phyloP scores from a whole-genome alignment of 2,888 invertebrate genomes.

The Geophilus truncorum region DNA sequence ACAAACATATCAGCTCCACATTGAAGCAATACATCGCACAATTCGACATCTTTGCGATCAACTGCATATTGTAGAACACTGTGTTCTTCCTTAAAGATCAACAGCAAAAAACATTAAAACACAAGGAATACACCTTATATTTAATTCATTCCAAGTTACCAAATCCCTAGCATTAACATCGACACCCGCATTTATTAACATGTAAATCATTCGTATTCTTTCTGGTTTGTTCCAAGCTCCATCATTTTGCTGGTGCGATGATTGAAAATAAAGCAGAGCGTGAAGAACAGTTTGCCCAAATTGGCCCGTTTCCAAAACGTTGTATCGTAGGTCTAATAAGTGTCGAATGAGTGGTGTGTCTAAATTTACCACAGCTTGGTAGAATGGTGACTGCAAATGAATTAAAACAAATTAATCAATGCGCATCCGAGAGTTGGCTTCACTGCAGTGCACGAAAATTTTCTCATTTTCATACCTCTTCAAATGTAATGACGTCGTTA shows the following conservation, averaged over 20 bases:
- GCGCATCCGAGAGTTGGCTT: background rate
- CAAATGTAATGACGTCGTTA: conserved; percentile 28
- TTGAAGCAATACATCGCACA: conserved; percentile 36
- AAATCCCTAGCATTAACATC: conserved; percentile 6
- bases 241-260: background rate
- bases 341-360: conserved; percentile 5
- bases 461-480: conserved; percentile 15
- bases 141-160: background rate
- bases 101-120: background rate
- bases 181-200: conserved; percentile 27
- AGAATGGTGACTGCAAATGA: conserved; percentile 29
- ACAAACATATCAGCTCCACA: conserved; percentile 38
- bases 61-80: conserved; percentile 26
- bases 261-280: background rate
- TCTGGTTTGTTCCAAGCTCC: background rate
- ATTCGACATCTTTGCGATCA: background rate
- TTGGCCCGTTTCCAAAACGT: conserved; percentile 30
- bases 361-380: conserved; percentile 29
- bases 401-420: background rate
- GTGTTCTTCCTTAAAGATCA: background rate
- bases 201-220: conserved; percentile 11
- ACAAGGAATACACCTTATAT: background rate
- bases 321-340: conserved; percentile 22
- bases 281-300: conserved; percentile 21
- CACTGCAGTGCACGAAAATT: background rate